Base-by-base conservation (phyloP, 2,797 vertebrate genomes). In the Galaxias olidus region DNA sequence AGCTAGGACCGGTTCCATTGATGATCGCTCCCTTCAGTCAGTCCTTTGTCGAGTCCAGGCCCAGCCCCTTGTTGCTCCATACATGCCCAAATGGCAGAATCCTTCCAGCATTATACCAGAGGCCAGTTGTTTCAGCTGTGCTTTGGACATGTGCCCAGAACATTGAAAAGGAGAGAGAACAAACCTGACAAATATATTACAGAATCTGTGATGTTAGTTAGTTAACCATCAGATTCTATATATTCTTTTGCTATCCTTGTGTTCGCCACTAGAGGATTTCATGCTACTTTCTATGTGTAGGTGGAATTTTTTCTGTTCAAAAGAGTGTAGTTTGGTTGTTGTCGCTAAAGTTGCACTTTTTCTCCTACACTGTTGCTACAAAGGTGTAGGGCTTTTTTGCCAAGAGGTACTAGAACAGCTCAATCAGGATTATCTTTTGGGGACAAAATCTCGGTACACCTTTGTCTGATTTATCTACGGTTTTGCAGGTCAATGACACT, bases 391-490 rank as follows among this genome's bases (percentile, higher is more conserved):
- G 30, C 3, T 6, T 30, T 30, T 30, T 30, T 6, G 30, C 30
- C 30, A 30, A 30, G 30, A 30, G 30, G 6, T 30, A 30, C 30
- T 30, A 30, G 2, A 30, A 30, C 30, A 30, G 30, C 30, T 30
- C 6, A 30, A 30, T 30, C 30, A 2, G 30, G 30, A 30, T 30
- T 6, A 30, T 30, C 59, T 74, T 82, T 46, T 71, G 67, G 65
- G 78, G 65, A 71, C 76, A 78, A n/a, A n/a, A 80, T 79, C 66
- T 68, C 70, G 44, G 66, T 65, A 63, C 76, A 73, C 59, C 76
- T 69, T 73, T 79, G 63, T 60, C 63, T 84, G 81, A 79, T 81
- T 77, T 76, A 81, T 75, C 83, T 86, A 69, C 69, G n/a, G n/a
- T n/a, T n/a, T n/a, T 30, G 30, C 6, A 30, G 66, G 68, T 58